Evolutionary conservation across 2,888 invertebrate species (phyloP), one percentile per base, ranked within the genome.

Genomic region (Blastobasis lacticolella): DNA sequence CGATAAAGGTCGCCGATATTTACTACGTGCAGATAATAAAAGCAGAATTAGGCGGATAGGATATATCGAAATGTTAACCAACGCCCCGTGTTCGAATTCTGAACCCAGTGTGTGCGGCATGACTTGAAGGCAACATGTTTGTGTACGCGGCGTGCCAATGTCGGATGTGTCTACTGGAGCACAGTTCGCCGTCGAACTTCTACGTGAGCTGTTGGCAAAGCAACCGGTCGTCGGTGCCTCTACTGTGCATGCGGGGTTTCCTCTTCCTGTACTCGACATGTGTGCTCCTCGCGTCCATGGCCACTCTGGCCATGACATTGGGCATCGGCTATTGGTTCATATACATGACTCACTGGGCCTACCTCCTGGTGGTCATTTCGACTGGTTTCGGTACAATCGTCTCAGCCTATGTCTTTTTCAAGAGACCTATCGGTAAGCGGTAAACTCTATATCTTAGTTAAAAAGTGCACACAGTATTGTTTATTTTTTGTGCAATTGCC

Each of bases 281-380:
- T 60, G 72, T 78, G 60, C 66, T 77, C 45, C 49, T 74, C 51
- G 56, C 72, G 10, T 73, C 75, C 53, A 54, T 71, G 55, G 50
- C 63, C 58, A 47, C 57, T 49, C 54, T 68, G 62, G 63, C 73
- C 61, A 59, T 73, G 69, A 67, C 70, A 62, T 62, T 66, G 63
- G 59, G 59, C 54, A 61, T 73, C 56, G 71, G 72, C 56, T 83
- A 80, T 61, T 88, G 88, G 83, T 78, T 80, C 65, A 80, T 89
- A 61, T 89, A 86, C 68, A 66, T 88, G 51, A 81, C 86, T 8
- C 78, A 88, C 67, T 89, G 89, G 88, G 81, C 79, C 47, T 76
- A 81, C 57, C 56, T 81, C 51, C 62, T 81, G 49, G 69, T 78
- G 38, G 75, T 76, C 52, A 59, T 78, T 49, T 75, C 73, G 37